phyloP scores from a whole-genome alignment of 1,140 invertebrate genomes.

The Hypothenemus hampei region DNA sequence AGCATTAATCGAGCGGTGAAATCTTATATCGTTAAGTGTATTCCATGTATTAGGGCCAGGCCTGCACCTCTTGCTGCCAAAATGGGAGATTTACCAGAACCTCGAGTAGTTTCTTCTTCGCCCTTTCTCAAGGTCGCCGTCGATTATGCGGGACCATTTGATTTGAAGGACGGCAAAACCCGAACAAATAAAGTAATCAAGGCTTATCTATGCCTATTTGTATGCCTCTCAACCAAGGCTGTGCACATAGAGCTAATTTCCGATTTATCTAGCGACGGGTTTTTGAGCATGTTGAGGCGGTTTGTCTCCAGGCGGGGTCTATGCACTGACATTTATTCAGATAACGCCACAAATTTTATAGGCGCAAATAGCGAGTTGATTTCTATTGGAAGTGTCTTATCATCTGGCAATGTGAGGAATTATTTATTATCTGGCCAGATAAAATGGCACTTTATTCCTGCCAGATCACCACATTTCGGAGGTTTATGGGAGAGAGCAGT shows the following conservation, averaged over 20 bases:
- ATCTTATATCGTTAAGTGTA: constrained; percentile 8
- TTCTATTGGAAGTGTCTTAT: too few relatives aligned
- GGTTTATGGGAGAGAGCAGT: too few relatives aligned
- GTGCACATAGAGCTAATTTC: constrained; percentile 46
- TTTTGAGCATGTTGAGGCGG: constrained; percentile 22
- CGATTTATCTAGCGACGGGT: constrained; percentile 5
- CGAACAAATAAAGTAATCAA: constrained; percentile 32
- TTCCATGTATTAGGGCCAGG: constrained; percentile 10
- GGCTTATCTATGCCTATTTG: constrained; percentile 43
- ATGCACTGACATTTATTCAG: constrained; percentile 13
- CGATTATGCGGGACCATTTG: constrained; percentile 23
- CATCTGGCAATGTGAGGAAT: too few relatives aligned
- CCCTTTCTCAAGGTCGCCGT: constrained; percentile 9
- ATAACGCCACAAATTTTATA: constrained; percentile 22
- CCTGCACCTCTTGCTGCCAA: neutral
- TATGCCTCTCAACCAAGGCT: constrained; percentile 42
- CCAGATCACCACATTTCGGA: too few relatives aligned
- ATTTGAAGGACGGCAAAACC: neutral
- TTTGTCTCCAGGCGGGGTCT: constrained; percentile 44
- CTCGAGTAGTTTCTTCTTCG: constrained; percentile 1
- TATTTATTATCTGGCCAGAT: too few relatives aligned
- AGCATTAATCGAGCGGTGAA: constrained; percentile 1
- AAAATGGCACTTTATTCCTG: too few relatives aligned
- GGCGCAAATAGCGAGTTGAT: constrained; percentile 16
- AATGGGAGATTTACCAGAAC: constrained; percentile 16